Base-by-base conservation (phyloP, 2,113 vertebrate genomes). In the Tragulus kanchil region DNA sequence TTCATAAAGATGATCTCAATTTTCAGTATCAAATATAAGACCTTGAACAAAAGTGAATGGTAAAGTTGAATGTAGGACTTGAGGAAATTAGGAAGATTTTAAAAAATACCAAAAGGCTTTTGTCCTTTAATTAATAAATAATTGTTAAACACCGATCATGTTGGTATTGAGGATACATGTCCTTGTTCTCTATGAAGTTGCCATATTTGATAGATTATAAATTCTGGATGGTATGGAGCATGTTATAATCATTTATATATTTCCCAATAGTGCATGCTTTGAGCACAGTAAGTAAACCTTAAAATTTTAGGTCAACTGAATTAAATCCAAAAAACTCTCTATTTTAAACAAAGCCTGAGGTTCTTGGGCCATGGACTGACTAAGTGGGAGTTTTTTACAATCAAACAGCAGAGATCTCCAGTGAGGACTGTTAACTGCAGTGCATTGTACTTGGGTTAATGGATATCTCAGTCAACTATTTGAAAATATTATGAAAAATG, bases 251-350 rank as follows among this genome's bases (percentile, higher is more conserved):
- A 85, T 85, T 85, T 89, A 25, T 42, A 58, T 84, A 62, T 84
- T 73, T 56, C 15, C 31, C 36, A 54, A 52, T 50, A 52, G 56
- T 61, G 4, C 62, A 10, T 73, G 14, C n/a, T 86, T 83, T 95
- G 59, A 81, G 42, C 6, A 69, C 13, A 90, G 61, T 79, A 84
- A 84, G 73, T 92, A 94, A 95, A 96, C 26, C 71, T 82, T 88
- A 88, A 87, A 5, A 78, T 91, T 96, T 95, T 85, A 93, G 62
- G 50, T 85, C 82, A 97, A 90, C 16, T 45, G 59, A 95, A 95
- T 79, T 90, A 58, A 93, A 90, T 94, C 45, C 58, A 92, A 13
- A 67, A 75, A 79, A 82, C 45, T 69, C 5, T 91, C 90, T 52
- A 87, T 83, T 87, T 95, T 90, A 81, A 91, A 84, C 13, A 85